Conservation (phyloP, 2,888 invertebrate species). For the Drosophila tanythrix region DNA sequence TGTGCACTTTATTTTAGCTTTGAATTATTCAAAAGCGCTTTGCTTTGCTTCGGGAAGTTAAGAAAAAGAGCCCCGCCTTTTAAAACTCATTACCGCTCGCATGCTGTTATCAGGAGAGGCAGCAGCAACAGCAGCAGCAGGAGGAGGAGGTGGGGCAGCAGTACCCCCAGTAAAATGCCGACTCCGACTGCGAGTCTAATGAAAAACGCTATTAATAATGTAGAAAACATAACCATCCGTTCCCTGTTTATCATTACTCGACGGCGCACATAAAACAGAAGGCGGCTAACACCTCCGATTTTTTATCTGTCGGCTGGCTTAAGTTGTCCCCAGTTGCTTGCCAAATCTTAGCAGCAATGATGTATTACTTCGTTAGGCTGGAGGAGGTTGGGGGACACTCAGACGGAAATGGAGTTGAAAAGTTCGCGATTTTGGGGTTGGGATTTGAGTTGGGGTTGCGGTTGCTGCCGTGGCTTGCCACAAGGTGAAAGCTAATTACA, state of each 20-base stretch:
- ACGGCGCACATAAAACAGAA: constrained; percentile 62
- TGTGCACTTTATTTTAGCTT: constrained; percentile 32
- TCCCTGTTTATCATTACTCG: constrained; percentile 74
- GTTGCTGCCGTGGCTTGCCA: constrained; percentile 54
- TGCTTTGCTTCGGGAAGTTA: constrained; percentile 13
- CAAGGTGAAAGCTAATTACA: constrained; percentile 76
- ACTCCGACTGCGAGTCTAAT: constrained; percentile 69
- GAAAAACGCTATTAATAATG: constrained; percentile 80
- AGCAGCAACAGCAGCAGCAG: not conserved
- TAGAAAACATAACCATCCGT: constrained; percentile 77
- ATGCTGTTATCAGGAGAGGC: constrained; percentile 52
- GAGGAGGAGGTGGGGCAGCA: not conserved
- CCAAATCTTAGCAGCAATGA: constrained; percentile 69
- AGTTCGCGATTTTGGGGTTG: constrained; percentile 31
- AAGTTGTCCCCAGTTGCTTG: constrained; percentile 26
- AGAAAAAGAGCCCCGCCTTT: constrained; percentile 14
- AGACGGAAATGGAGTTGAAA: constrained; percentile 52
- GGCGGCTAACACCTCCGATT: constrained; percentile 43
- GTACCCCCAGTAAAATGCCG: constrained; percentile 50
- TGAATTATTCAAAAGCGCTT: constrained; percentile 64
- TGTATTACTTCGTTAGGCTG: constrained; percentile 59
- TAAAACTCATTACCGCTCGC: constrained; percentile 61
- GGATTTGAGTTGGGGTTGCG: constrained; percentile 6
- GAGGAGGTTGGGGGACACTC: not conserved
- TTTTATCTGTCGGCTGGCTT: constrained; percentile 43